These are phyloP conservation scores for Drosophila barbarae DNA, from an alignment of 2,888 invertebrate species.

Conservation along the genomic window DNA sequence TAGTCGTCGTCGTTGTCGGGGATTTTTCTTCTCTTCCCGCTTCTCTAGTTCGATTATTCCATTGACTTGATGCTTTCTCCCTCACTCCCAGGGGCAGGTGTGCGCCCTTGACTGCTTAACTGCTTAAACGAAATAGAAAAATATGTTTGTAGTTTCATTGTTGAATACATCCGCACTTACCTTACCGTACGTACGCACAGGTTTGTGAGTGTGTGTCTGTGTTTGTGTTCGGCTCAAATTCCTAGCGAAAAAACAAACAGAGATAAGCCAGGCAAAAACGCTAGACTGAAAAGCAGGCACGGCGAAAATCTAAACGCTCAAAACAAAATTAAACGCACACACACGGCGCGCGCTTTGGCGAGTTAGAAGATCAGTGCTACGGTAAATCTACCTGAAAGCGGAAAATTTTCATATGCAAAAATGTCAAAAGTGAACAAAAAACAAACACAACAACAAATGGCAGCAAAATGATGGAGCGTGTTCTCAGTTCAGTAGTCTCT, in stretches of 20 bases:
- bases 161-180: constrained; percentile 24
- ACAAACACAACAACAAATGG: constrained; percentile 34
- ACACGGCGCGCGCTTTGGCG: constrained; percentile 4
- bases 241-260: constrained; percentile 48
- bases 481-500: constrained; percentile 39
- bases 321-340: constrained; percentile 18
- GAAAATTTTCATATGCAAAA: constrained; percentile 72
- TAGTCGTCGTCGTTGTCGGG: neutral
- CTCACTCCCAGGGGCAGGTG: constrained; percentile 47
- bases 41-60: constrained; percentile 35
- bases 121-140: constrained; percentile 31
- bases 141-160: constrained; percentile 35
- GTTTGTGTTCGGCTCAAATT: constrained; percentile 49
- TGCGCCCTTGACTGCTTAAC: constrained; percentile 36
- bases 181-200: constrained; percentile 10
- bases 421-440: constrained; percentile 71
- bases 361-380: constrained; percentile 53
- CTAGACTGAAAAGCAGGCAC: constrained; percentile 43
- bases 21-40: constrained; percentile 37
- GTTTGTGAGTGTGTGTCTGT: neutral
- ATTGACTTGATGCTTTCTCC: constrained; percentile 3
- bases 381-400: constrained; percentile 73
- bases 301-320: constrained; percentile 47
- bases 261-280: constrained; percentile 59
- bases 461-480: constrained; percentile 41